These are phyloP conservation scores for Chelon auratus DNA, from an alignment of 2,797 vertebrate genomes.

Conservation along the genomic window DNA sequence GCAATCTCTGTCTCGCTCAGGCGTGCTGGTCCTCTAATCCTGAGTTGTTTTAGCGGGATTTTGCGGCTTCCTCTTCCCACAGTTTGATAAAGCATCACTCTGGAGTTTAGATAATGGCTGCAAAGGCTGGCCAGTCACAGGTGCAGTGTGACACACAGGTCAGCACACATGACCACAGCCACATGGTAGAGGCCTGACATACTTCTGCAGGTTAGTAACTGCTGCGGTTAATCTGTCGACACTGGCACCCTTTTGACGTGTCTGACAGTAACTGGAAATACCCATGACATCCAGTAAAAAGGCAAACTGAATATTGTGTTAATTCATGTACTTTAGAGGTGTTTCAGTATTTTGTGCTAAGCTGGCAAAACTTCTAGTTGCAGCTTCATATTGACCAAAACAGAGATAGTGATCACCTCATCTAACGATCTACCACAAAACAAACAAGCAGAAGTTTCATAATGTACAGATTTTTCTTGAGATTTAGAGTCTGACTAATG, in stretches of 20 bases:
- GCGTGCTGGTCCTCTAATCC: constrained; percentile 87
- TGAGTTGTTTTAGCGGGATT: constrained; percentile 89
- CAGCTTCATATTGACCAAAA: background rate
- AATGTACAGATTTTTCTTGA: background rate
- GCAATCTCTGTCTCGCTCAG: constrained; percentile 86
- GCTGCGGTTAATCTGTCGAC: constrained; percentile 10
- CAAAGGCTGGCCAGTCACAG: constrained; percentile 79
- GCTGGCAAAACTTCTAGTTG: background rate
- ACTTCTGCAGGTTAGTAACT: constrained; percentile 33
- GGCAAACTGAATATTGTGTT: background rate
- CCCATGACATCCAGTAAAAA: background rate
- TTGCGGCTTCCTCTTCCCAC: constrained; percentile 91
- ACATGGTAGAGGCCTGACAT: constrained; percentile 32
- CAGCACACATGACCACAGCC: constrained; percentile 58
- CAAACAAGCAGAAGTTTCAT: background rate
- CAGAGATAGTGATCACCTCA: background rate
- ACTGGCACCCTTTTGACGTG: background rate
- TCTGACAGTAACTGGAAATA: background rate
- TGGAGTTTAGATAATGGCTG: constrained; percentile 83
- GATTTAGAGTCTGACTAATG: background rate
- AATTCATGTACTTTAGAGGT: background rate
- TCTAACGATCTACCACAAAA: background rate
- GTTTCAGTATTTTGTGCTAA: constrained; percentile 1
- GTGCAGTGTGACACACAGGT: constrained; percentile 82
- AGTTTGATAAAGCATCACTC: constrained; percentile 86